Evolutionary conservation across 2,113 vertebrate species (phyloP), one percentile per base, ranked within the genome.

Genomic region (Sigmodon hispidus): DNA sequence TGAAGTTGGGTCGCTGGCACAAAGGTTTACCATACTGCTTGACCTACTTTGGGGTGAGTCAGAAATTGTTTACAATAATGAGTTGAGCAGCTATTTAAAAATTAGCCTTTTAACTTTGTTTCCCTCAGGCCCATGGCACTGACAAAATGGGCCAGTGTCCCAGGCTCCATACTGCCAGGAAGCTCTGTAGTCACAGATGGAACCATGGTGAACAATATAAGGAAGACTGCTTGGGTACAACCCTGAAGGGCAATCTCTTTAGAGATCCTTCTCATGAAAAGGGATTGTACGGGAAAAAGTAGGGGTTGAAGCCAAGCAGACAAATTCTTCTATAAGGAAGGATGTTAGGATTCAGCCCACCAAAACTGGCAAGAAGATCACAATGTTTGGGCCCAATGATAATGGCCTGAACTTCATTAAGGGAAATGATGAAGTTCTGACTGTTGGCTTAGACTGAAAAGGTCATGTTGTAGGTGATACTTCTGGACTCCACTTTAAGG

Each of bases 1-100:
- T 16, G 31, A 85, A 12, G 22, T 12, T 59, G 9, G 12, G 16
- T 6, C 11, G 80, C 40, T 24, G 86, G 12, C 29, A 34, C 2
- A 3, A 26, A 15, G 15, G 1, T 77, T 26, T 17, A 40, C 40
- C 67, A 16, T 15, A 57, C 21, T 50, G 34, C 52, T 50, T 55
- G 36, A n/a, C 59, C 50, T 76, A n/a, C 72, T 87, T 63, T 90
- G 48, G 50, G 75, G 12, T 61, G 36, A 80, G 19, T 43, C 87
- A 26, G 89, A 75, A 93, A 84, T 72, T 59, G 7, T 72, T 34
- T 31, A 50, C 81, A 65, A 77, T 31, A 95, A 91, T 87, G 85
- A 57, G 22, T 29, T 40, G 17, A 45, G 0, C 59, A 88, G 24
- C 3, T 69, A n/a, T 43, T 16, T 34, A 84, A 90, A 50, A 72